These are phyloP conservation scores for Aphidius colemani DNA, from an alignment of 2,888 invertebrate species.

Conservation along the genomic window DNA sequence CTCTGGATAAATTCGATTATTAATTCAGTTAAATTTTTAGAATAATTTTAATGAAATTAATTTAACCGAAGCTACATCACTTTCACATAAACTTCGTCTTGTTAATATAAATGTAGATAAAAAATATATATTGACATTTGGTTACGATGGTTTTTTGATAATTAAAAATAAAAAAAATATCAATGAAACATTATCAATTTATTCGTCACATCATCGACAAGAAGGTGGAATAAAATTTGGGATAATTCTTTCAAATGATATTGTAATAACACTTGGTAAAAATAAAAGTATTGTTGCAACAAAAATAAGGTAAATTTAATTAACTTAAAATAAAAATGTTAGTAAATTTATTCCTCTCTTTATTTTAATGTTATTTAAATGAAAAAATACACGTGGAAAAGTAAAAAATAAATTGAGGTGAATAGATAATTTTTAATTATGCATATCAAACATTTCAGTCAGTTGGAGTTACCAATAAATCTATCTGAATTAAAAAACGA, in stretches of 20 bases:
- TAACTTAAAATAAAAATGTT: background rate
- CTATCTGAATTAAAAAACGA: background rate
- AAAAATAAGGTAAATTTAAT: conserved; percentile 31
- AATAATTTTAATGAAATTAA: conserved; percentile 34
- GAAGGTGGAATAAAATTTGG: conserved; percentile 62
- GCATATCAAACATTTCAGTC: conserved; percentile 9
- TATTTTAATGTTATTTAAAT: no score
- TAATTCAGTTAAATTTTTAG: conserved; percentile 32
- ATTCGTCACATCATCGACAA: conserved; percentile 59
- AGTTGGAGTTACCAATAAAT: conserved; percentile 15
- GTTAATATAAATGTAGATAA: conserved; percentile 47
- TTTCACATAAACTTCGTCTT: conserved; percentile 58
- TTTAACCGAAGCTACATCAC: conserved; percentile 33
- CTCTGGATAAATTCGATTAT: background rate
- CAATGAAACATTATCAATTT: conserved; percentile 41
- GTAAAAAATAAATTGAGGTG: no score
- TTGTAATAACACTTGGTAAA: conserved; percentile 59
- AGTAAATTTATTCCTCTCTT: no score
- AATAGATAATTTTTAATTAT: no score
- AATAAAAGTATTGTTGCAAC: conserved; percentile 54
- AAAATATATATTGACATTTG: conserved; percentile 53
- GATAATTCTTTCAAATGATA: conserved; percentile 47
- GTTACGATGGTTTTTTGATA: conserved; percentile 61
- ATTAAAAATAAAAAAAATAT: conserved; percentile 47
- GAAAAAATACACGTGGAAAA: no score